Base-by-base conservation (phyloP, 2,888 invertebrate genomes). In the Xanthostigma xanthostigma region DNA sequence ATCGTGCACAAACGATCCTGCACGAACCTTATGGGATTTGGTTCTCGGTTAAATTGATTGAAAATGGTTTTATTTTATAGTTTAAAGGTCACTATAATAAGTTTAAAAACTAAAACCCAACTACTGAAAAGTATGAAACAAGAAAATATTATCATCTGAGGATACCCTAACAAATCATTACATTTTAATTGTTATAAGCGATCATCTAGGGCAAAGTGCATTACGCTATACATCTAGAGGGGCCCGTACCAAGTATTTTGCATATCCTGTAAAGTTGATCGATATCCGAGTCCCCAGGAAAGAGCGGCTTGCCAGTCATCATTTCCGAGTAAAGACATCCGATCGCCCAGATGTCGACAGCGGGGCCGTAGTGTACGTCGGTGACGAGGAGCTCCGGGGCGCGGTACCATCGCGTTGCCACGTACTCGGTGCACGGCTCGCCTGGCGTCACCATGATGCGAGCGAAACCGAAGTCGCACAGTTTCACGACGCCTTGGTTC, bases 381-480 rank as follows among this genome's bases (percentile, higher is more conserved):
- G 87, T 87, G 0, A 91, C 84, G 11, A 91, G 71, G 11, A 91
- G 70, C 63, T 92, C 91, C 0, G 91, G 91, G 1, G 90, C 87
- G 48, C 91, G 69, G 68, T 91, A 92, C 89, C 89, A 90, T 54
- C 90, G 68, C 0, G 92, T 92, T 10, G 91, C 91, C 36, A 91
- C 91, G 63, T 91, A 91, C 66, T 90, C 91, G 49, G 87, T 91
- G 68, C 85, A 88, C 1, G 82, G 79, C 62, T 89, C 88, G 2
- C 82, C 81, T 2, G 79, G 74, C 0, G 75, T 72, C 1, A 81
- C 79, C 48, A 85, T 69, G 0, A 83, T 70, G 36, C 91, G 71
- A 0, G 91, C 91, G 61, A 91, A 91, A 2, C 92, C 91, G 56
- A 92, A 84, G 70, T 92, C 91, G 64, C 91, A 91, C n/a, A 92